A percentile compares a stretch with the other conserved stretches of the same genome.
These are phyloP conservation scores for Maccullochella peelii DNA, from an alignment of 2,113 vertebrate genomes.

Conservation along the genomic window DNA sequence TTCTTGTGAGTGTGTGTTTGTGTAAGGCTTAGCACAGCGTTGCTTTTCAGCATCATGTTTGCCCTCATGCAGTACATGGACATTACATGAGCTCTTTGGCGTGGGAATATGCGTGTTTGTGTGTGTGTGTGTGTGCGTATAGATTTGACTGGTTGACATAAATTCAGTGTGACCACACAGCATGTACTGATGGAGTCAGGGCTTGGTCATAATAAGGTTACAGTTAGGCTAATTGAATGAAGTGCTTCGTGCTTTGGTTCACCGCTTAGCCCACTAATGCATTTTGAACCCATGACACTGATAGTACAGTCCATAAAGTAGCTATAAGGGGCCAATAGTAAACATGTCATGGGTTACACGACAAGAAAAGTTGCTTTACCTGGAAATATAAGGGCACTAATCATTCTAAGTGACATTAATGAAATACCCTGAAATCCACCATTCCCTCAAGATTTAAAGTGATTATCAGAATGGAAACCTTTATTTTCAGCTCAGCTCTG, in stretches of 20 bases:
- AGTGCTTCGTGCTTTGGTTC: slow-evolving; percentile 46
- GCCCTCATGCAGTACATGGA: slow-evolving; percentile 7
- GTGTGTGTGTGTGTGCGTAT: background rate
- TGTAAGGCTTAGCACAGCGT: slow-evolving; percentile 4
- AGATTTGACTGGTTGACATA: slow-evolving; percentile 11
- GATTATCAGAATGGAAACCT: slow-evolving; percentile 25
- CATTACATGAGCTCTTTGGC: slow-evolving; percentile 7
- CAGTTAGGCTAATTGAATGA: slow-evolving; percentile 67
- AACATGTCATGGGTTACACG: background rate
- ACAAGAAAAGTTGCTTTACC: background rate
- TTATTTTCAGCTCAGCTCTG: slow-evolving; percentile 39
- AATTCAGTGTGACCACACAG: slow-evolving; percentile 13
- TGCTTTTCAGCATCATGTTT: slow-evolving; percentile 27
- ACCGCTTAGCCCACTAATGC: slow-evolving; percentile 35
- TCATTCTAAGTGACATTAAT: background rate
- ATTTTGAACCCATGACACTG: slow-evolving; percentile 60
- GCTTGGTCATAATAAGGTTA: slow-evolving; percentile 59
- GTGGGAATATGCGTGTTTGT: background rate
- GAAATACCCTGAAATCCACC: background rate
- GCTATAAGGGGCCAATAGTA: slow-evolving; percentile 30
- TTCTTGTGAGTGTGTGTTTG: background rate
- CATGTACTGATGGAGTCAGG: slow-evolving; percentile 29
- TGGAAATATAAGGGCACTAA: slow-evolving; percentile 6
- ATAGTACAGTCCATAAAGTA: slow-evolving; percentile 61
- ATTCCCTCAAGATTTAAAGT: slow-evolving; percentile 6